Evolutionary conservation across 2,113 vertebrate species (phyloP).

Genomic region (Oriolus oriolus): DNA sequence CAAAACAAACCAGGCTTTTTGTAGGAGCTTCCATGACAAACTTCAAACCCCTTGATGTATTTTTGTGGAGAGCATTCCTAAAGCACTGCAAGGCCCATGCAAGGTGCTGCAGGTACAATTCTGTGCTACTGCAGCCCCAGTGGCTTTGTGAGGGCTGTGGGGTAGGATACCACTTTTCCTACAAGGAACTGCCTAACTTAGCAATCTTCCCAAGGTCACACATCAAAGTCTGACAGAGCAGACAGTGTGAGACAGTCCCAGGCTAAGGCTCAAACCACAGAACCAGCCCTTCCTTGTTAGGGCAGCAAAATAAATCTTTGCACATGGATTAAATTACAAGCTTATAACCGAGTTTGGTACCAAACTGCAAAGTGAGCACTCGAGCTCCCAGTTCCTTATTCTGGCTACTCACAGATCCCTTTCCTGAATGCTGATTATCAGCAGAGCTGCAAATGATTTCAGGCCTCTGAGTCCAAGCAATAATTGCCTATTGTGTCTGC

Average conservation of each 20-base stretch:
- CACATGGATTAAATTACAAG: neutral
- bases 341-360: neutral
- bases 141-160: neutral
- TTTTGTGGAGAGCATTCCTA: neutral
- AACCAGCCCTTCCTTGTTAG: constrained; percentile 6
- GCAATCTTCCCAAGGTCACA: constrained; percentile 45
- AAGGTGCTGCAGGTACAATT: neutral
- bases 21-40: neutral
- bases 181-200: neutral
- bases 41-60: neutral
- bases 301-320: neutral
- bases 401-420: neutral
- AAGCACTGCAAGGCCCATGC: neutral
- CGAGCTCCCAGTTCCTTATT: neutral
- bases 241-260: neutral
- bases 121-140: neutral
- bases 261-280: neutral
- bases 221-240: neutral
- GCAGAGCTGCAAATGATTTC: constrained; percentile 44
- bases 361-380: neutral
- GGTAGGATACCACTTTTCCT: neutral
- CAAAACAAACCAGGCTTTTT: neutral
- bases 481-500: constrained; percentile 61
- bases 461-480: constrained; percentile 20
- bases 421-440: constrained; percentile 18